Percentiles rank a stretch among this genome's conserved stretches.
Evolutionary conservation across 2,797 vertebrate genomes (phyloP).

Genomic region (Kryptopterus vitreolus): DNA sequence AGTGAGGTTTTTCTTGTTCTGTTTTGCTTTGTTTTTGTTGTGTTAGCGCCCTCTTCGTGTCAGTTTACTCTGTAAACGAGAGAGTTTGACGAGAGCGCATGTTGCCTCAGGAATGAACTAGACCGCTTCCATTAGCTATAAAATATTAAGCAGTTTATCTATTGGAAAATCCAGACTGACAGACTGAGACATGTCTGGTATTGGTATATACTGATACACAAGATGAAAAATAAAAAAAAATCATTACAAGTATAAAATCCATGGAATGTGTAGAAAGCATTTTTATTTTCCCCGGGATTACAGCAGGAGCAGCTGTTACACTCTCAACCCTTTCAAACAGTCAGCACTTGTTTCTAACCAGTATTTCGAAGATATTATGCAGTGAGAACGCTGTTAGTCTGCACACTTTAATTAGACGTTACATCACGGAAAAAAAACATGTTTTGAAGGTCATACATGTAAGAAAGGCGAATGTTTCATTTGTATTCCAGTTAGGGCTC

Average conservation of each 20-base stretch:
- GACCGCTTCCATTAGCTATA: neutral
- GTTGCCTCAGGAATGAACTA: neutral
- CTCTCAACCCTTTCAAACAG: neutral
- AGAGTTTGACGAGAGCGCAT: neutral
- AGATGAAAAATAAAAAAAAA: too few relatives aligned
- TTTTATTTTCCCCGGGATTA: neutral
- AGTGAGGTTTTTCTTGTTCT: neutral
- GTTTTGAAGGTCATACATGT: neutral
- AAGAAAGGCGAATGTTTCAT: conserved; percentile 6
- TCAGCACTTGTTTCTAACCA: neutral
- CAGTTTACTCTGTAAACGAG: neutral
- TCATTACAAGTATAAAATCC: neutral
- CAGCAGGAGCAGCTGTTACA: neutral
- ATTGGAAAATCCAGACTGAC: neutral
- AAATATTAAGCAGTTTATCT: neutral
- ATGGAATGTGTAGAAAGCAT: neutral
- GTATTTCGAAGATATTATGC: neutral
- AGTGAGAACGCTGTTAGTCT: neutral
- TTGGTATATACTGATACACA: neutral
- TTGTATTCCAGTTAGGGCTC: neutral
- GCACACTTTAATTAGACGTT: neutral
- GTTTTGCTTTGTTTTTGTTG: neutral
- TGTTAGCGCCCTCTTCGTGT: neutral
- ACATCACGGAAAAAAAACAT: neutral
- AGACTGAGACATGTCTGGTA: neutral